Base-by-base conservation (phyloP, 2,888 invertebrate genomes). In the Aphodius sticticus region DNA sequence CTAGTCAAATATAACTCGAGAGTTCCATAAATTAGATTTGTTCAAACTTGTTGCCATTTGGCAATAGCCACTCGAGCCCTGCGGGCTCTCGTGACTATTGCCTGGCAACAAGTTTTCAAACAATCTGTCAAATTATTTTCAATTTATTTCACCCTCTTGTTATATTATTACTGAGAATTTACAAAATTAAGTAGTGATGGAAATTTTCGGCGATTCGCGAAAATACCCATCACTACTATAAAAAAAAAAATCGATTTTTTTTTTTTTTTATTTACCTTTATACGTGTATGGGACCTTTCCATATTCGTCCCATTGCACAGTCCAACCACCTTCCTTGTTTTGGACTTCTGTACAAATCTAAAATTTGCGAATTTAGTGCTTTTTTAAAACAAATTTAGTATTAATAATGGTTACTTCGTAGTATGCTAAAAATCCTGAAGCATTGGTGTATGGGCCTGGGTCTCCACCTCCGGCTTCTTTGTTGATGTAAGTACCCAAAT, bases 401-500 rank as follows among this genome's bases (percentile, higher is more conserved):
- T n/a, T 35, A 16, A 7, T 70, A 76, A 26, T 16, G 35, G 0
- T 5, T 89, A 95, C 95, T 90, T 96, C 96, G 86, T 96, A 96
- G 86, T 96, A 96, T 77, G 96, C 93, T 88, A 96, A 92, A 88
- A 97, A 96, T 79, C 97, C 97, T 80, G 95, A 94, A 35, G 96
- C 97, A 82, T 95, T 95, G 0, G 97, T 97, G 86, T 94, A 97
- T 0, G 95, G 94, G 0, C 96, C 97, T 0, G 97, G 95, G 14
- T 92, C 92, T 0, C 97, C 97, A 26, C 97, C 97, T 0, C 95
- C 96, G 4, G 96, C 96, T 90, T 96, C 97, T 88, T 96, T 96
- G 87, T 96, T 96, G 86, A 97, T 96, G 87, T 95, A 96, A 0
- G 97, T 96, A 53, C 96, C 96, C 69, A 95, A 92, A 77, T 93